Base-by-base conservation (phyloP, 2,888 invertebrate species). In the Litoditis marina region DNA sequence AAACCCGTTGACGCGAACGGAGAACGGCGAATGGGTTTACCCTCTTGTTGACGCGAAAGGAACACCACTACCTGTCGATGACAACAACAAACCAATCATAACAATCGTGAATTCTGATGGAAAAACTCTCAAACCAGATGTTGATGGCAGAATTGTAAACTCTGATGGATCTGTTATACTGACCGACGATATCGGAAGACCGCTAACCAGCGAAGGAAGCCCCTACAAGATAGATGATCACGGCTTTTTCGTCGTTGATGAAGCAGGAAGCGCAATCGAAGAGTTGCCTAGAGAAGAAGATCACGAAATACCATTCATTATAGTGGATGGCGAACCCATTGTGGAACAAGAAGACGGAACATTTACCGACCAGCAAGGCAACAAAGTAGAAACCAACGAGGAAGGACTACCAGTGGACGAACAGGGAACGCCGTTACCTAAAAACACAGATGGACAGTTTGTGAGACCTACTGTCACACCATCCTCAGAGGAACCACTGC, bases 21-120 rank as follows among this genome's bases (percentile, higher is more conserved):
- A 69, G 4, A 63, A 78, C 16, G 77, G 75, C 16, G 72, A 77
- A 25, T 80, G 73, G 71, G 55, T 78, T 11, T 81, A 80, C 61
- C 68, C 69, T 27, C 58, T 55, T 28, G 57, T 30, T 46, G 32
- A 13, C n/a, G 6, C 59, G n/a, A 30, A 19, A 2, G 58, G 49
- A 47, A 4, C 19, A 47, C 22, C 30, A 1, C 34, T 58, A 1
- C 58, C 58, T 22, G 27, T 27, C 13, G 50, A 50, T 27, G 50
- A 50, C 1, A 50, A 6, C 27, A 27, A 27, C 1, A 28, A n/a
- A 13, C n/a, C n/a, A 11, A 56, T 58, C 52, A n/a, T 19, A 19
- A 16, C 25, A 46, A n/a, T 55, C 19, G 51, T 31, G 44, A 63
- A 60, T 34, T 54, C 60, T 16, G 68, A 71, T 42, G 69, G 67